These are phyloP conservation scores for Drosophila sp. DNA, from an alignment of 1,140 invertebrate genomes.

Conservation along the genomic window DNA sequence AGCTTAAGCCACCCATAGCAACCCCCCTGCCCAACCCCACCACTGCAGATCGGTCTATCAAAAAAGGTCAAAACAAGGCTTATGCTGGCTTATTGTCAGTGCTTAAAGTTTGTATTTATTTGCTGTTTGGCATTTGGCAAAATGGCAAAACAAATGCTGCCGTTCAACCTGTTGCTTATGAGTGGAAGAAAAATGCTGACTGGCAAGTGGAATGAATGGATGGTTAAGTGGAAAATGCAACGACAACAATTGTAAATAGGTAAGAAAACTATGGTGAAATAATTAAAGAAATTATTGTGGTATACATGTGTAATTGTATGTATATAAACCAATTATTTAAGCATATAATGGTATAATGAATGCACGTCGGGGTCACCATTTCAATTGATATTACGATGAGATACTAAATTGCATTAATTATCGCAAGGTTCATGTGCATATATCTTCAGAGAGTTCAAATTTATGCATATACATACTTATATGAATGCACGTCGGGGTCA, in stretches of 20 bases:
- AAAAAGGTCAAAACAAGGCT: constrained; percentile 18
- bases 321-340: not conserved
- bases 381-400: not conserved
- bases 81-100: not conserved
- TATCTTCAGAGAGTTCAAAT: too few relatives aligned
- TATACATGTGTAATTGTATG: not conserved
- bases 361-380: not conserved
- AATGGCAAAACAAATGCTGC: constrained; percentile 62
- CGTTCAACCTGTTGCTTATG: constrained; percentile 65
- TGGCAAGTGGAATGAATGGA: too few relatives aligned
- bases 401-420: not conserved
- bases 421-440: not conserved
- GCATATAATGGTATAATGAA: not conserved
- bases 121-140: constrained; percentile 67
- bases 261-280: constrained; percentile 5
- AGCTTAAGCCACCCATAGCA: too few relatives aligned
- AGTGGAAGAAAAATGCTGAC: not conserved
- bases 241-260: not conserved
- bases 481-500: too few relatives aligned
- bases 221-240: constrained; percentile 8
- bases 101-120: constrained; percentile 17
- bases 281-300: constrained; percentile 1
- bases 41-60: not conserved
- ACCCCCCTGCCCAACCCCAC: not conserved
- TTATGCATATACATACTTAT: too few relatives aligned